phyloP scores from a whole-genome alignment of 2,888 invertebrate species.

The Galerucella calmariensis region DNA sequence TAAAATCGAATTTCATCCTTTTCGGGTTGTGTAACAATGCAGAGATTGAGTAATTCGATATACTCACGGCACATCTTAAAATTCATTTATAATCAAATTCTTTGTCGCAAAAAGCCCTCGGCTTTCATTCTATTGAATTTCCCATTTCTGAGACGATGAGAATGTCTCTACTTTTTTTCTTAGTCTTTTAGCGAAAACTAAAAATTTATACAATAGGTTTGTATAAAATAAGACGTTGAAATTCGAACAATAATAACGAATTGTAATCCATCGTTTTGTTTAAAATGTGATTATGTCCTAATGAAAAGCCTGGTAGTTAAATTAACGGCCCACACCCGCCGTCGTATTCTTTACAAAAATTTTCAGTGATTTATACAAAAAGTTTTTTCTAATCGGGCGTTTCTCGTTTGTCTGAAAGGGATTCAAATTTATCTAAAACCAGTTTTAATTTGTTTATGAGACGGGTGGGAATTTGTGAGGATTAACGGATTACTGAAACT shows the following conservation, averaged over 20 bases:
- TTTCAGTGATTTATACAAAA: conserved; percentile 23
- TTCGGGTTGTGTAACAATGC: background rate
- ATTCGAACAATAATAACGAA: conserved; percentile 24
- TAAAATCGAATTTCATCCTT: background rate
- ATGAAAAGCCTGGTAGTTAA: conserved; percentile 25
- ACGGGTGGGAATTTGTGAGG: conserved; percentile 8
- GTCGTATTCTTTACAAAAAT: conserved; percentile 16
- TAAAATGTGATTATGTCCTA: conserved; percentile 26
- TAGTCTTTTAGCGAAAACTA: conserved; percentile 3
- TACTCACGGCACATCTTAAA: conserved; percentile 1
- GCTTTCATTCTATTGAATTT: conserved; percentile 12
- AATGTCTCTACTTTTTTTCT: conserved; percentile 6
- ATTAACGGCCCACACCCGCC: conserved; percentile 19
- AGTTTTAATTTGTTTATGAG: conserved; percentile 25
- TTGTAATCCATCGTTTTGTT: conserved; percentile 23
- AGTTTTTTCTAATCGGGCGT: conserved; percentile 22
- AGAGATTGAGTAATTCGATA: background rate
- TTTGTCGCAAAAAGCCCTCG: conserved; percentile 3
- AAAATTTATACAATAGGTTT: conserved; percentile 21
- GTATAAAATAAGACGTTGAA: conserved; percentile 12
- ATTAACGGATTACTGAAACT: conserved; percentile 21
- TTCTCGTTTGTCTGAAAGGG: conserved; percentile 18
- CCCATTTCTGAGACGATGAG: conserved; percentile 9
- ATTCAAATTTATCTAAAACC: conserved; percentile 22
- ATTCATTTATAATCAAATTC: conserved; percentile 9